Evolutionary conservation across 23 tunicate genomes (phyloP).

Genomic region (Clavelina lepadiformis): DNA sequence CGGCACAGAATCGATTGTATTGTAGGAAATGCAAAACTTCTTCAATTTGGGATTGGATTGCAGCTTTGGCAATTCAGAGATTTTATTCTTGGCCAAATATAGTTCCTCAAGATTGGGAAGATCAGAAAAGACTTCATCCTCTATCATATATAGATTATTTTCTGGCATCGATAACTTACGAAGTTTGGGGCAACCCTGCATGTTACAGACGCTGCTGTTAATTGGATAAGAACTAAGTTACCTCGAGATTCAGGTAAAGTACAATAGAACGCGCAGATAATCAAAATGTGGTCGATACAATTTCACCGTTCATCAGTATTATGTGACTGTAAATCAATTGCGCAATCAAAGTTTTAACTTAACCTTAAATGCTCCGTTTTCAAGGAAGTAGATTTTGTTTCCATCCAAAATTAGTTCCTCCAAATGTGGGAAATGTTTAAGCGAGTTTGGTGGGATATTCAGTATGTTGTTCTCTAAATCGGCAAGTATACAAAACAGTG

Average conservation of each 20-base stretch:
- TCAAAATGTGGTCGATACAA: no score
- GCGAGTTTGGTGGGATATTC: slow-evolving; percentile 34
- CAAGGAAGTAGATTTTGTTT: slow-evolving; percentile 67
- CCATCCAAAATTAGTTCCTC: slow-evolving; percentile 51
- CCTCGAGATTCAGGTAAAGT: no score
- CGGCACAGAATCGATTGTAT: slow-evolving; percentile 29
- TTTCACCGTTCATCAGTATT: no score
- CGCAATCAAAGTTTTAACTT: no score
- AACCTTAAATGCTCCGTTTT: slow-evolving; percentile 67
- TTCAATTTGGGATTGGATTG: slow-evolving; percentile 19
- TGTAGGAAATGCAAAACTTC: slow-evolving; percentile 45
- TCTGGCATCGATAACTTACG: slow-evolving; percentile 38
- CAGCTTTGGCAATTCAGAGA: slow-evolving; percentile 37
- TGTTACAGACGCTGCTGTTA: background rate
- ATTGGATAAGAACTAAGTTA: no score
- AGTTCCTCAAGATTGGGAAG: slow-evolving; percentile 40
- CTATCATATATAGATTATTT: slow-evolving; percentile 65
- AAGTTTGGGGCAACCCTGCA: slow-evolving; percentile 25
- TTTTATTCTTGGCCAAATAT: slow-evolving; percentile 22
- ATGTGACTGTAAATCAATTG: no score
- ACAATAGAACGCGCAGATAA: no score
- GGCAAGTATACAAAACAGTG: background rate
- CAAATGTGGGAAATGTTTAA: slow-evolving; percentile 23
- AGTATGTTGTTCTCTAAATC: slow-evolving; percentile 60
- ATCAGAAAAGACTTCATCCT: slow-evolving; percentile 35